These are phyloP conservation scores for Setipinna tenuifilis DNA, from an alignment of 2,797 vertebrate species.

Conservation along the genomic window DNA sequence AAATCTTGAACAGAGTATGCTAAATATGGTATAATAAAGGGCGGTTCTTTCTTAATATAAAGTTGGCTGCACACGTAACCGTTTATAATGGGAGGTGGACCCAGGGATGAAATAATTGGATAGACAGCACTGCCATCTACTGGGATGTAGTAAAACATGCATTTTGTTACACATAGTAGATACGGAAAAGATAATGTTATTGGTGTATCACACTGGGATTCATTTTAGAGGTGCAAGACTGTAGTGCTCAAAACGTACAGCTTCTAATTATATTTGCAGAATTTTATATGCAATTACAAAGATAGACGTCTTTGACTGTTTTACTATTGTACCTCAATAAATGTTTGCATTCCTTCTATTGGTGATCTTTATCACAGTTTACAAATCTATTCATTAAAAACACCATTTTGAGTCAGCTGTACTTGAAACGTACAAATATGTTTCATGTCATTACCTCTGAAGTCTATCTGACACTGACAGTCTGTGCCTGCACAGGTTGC, in stretches of 20 bases:
- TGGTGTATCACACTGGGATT: neutral
- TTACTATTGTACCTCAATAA: too few relatives aligned
- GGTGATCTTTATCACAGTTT: neutral
- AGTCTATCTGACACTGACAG: neutral
- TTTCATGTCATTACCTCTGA: neutral
- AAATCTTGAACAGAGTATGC: neutral
- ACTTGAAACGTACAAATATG: neutral
- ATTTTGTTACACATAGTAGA: neutral
- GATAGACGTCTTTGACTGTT: too few relatives aligned
- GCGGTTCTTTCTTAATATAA: neutral
- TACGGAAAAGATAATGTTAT: neutral
- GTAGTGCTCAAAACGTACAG: too few relatives aligned
- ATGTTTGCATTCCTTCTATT: too few relatives aligned
- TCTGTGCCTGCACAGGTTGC: neutral
- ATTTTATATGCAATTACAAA: too few relatives aligned
- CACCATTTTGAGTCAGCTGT: neutral
- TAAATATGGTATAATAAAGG: too few relatives aligned
- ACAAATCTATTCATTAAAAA: neutral
- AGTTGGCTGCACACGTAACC: neutral
- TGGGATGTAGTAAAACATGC: neutral
- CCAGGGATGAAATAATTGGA: neutral
- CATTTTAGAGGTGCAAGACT: neutral
- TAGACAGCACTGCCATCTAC: conserved; percentile 4
- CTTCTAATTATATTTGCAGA: too few relatives aligned
- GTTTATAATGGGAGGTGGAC: neutral